These are phyloP conservation scores for Ormyrus rosae DNA, from an alignment of 2,888 invertebrate genomes.

Conservation along the genomic window DNA sequence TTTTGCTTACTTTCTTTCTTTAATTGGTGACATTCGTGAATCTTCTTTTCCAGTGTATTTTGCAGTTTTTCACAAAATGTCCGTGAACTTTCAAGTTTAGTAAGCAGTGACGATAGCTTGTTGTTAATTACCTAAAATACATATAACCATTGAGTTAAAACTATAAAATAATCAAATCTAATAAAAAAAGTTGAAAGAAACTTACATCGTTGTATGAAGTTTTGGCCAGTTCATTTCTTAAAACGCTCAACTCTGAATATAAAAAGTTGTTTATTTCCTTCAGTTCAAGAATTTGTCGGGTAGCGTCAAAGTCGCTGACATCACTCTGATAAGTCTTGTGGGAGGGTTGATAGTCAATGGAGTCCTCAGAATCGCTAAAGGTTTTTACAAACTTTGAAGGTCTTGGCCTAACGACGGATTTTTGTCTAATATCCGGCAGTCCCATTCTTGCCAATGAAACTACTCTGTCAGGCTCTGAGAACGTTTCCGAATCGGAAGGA, in stretches of 20 bases:
- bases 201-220: slow-evolving; percentile 64
- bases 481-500: slow-evolving; percentile 87
- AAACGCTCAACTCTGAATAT: slow-evolving; percentile 64
- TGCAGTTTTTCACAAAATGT: slow-evolving; percentile 68
- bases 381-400: slow-evolving; percentile 66
- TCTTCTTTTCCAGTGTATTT: slow-evolving; percentile 71
- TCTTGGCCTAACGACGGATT: slow-evolving; percentile 63
- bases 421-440: slow-evolving; percentile 76
- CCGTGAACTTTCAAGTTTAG: slow-evolving; percentile 68
- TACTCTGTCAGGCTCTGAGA: slow-evolving; percentile 91
- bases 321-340: slow-evolving; percentile 67
- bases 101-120: slow-evolving; percentile 66
- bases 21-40: slow-evolving; percentile 73
- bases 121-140: slow-evolving; percentile 64
- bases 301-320: slow-evolving; percentile 64
- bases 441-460: slow-evolving; percentile 90
- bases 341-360: slow-evolving; percentile 68
- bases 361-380: slow-evolving; percentile 73
- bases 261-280: slow-evolving; percentile 68
- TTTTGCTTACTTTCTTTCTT: slow-evolving; percentile 78
- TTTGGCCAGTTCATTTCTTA: slow-evolving; percentile 66
- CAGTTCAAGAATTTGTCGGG: slow-evolving; percentile 66
- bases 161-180: neutral
- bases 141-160: neutral
- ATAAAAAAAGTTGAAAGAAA: slow-evolving; percentile 7